These are phyloP conservation scores for Agonopterix subpropinquella DNA, from an alignment of 2,888 invertebrate species.

Conservation along the genomic window DNA sequence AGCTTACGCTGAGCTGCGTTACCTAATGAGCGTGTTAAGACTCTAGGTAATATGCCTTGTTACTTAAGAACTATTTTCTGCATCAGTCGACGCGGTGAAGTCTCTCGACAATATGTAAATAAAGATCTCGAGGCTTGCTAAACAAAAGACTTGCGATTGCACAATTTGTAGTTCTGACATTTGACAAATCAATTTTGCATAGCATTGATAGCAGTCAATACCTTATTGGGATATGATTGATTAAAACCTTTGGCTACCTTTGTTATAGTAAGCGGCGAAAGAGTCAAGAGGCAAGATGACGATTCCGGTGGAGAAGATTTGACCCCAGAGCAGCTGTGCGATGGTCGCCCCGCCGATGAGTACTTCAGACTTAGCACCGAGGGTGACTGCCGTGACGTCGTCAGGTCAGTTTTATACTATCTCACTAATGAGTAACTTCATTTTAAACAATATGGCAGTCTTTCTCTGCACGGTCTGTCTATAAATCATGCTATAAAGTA, in stretches of 20 bases:
- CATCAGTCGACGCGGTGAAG: no score
- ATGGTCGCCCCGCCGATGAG: constrained; percentile 91
- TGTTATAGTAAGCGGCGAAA: constrained; percentile 62
- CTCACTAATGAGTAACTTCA: not conserved
- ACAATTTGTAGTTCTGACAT: no score
- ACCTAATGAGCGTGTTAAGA: constrained; percentile 50
- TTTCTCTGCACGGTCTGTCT: no score
- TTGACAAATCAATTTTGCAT: no score
- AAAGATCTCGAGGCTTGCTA: no score
- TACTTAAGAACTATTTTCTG: constrained; percentile 9
- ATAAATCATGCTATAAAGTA: no score
- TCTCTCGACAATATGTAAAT: no score
- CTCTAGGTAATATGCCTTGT: constrained; percentile 14
- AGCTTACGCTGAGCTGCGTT: constrained; percentile 57
- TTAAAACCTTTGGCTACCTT: not conserved
- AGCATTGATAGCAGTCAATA: no score
- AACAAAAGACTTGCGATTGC: no score
- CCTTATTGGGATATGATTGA: no score
- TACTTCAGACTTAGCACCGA: constrained; percentile 91
- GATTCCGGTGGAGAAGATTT: constrained; percentile 78
- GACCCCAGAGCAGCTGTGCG: constrained; percentile 88
- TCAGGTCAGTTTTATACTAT: constrained; percentile 74
- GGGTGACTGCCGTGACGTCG: constrained; percentile 94
- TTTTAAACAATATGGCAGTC: no score
- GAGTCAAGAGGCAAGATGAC: constrained; percentile 81